A percentile compares a stretch with the other conserved stretches of the same genome.
These are phyloP conservation scores for Oedothorax gibbosus DNA, from an alignment of 1,140 invertebrate genomes.

Conservation along the genomic window DNA sequence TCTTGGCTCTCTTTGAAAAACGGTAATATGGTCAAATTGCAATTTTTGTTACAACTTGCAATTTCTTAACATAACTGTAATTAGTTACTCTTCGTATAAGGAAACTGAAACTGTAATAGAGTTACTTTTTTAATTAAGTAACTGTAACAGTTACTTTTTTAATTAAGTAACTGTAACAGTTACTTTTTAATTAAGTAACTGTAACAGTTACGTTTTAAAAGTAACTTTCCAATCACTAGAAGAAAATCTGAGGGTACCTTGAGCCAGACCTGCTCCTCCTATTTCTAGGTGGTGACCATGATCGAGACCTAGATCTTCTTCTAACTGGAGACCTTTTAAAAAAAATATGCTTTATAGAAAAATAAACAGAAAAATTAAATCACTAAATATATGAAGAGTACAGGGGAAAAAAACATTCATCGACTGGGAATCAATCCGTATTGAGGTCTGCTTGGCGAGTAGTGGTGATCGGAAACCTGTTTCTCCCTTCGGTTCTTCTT, in stretches of 20 bases:
- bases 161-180: no score
- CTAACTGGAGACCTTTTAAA: constrained; percentile 42
- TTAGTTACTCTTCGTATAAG: no score
- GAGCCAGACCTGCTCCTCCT: constrained; percentile 50
- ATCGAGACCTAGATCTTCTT: constrained; percentile 56
- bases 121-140: no score
- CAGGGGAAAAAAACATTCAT: not conserved
- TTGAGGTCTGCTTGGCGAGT: not conserved
- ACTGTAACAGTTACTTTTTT: no score
- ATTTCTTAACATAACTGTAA: no score
- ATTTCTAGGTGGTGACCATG: constrained; percentile 49
- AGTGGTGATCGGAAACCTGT: not conserved
- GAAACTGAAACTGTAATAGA: no score
- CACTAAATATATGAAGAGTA: not conserved
- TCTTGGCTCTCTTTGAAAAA: no score
- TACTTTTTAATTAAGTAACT: no score
- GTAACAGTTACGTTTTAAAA: no score
- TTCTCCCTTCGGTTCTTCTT: not conserved
- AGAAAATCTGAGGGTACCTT: constrained; percentile 12
- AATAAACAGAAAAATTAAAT: not conserved
- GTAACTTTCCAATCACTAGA: not conserved
- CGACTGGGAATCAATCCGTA: not conserved
- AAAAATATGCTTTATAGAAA: not conserved
- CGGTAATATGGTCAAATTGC: no score
- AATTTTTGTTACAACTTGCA: no score